Evolutionary conservation across 2,113 vertebrate species (phyloP).

Genomic region (Anarrhichthys ocellatus): DNA sequence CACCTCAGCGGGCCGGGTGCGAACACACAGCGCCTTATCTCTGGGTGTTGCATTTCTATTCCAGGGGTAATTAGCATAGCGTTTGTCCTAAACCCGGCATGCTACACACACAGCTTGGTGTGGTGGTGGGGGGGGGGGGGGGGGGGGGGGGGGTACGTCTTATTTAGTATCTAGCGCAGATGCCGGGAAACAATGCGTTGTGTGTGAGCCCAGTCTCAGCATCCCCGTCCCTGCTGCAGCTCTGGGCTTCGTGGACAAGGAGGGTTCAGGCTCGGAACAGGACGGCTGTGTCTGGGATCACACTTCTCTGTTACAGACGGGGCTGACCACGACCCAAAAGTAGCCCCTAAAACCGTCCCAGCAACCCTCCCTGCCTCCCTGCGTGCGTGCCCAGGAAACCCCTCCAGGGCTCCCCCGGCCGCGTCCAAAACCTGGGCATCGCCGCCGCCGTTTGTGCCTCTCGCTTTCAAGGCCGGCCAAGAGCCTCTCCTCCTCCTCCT

Average conservation of each 20-base stretch:
- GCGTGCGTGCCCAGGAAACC: constrained; percentile 72
- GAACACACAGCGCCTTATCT: constrained; percentile 76
- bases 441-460: constrained; percentile 71
- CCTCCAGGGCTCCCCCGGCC: constrained; percentile 74
- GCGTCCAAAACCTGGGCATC: constrained; percentile 75
- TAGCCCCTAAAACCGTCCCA: constrained; percentile 44
- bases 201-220: constrained; percentile 67
- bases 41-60: constrained; percentile 75
- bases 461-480: constrained; percentile 81
- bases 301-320: constrained; percentile 79
- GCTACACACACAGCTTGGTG: constrained; percentile 62
- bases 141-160: constrained; percentile 32
- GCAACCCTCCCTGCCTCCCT: constrained; percentile 41
- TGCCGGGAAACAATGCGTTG: constrained; percentile 49
- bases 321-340: constrained; percentile 58
- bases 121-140: neutral
- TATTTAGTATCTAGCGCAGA: constrained; percentile 54
- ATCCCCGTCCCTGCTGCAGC: constrained; percentile 39
- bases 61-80: constrained; percentile 74
- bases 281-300: constrained; percentile 73
- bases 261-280: constrained; percentile 64
- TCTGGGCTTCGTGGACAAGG: constrained; percentile 63
- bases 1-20: constrained; percentile 72
- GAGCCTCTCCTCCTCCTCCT: constrained; percentile 67
- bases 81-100: constrained; percentile 68